Evolutionary conservation across 2,797 vertebrate genomes (phyloP).

Genomic region (Chrysocyon brachyurus): DNA sequence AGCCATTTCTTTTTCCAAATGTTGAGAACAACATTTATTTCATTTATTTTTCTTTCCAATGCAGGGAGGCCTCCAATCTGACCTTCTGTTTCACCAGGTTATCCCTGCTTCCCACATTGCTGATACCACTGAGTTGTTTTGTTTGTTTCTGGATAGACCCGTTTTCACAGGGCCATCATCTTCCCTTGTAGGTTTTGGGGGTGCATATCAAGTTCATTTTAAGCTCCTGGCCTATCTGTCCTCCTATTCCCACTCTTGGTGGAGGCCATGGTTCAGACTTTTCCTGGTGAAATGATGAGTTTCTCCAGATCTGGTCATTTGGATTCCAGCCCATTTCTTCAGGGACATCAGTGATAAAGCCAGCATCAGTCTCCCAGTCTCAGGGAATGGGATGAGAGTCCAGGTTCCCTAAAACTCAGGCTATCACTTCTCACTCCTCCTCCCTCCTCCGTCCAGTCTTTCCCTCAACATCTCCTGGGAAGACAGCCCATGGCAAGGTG

Average conservation of each 20-base stretch:
- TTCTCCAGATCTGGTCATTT: neutral
- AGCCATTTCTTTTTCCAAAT: neutral
- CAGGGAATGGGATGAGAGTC: neutral
- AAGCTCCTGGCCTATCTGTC: neutral
- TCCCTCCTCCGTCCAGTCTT: accelerated
- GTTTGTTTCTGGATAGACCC: neutral
- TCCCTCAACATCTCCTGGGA: neutral
- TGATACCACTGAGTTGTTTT: neutral
- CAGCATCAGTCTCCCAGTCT: neutral
- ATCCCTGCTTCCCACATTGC: neutral
- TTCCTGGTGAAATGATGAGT: neutral
- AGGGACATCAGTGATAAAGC: neutral
- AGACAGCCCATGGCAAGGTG: too few species aligned
- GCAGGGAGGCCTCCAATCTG: neutral
- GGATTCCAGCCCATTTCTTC: neutral
- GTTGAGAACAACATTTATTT: neutral
- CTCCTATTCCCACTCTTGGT: neutral
- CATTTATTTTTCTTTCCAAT: neutral
- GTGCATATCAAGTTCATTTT: neutral
- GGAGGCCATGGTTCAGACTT: neutral
- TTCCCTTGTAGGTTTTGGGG: neutral
- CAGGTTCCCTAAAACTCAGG: neutral
- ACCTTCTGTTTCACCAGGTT: neutral
- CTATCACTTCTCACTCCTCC: neutral
- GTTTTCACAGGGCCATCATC: neutral